A percentile compares a stretch with the other conserved stretches of the same genome.
Evolutionary conservation across 2,888 invertebrate genomes (phyloP).

Genomic region (Oeneis ivallda): DNA sequence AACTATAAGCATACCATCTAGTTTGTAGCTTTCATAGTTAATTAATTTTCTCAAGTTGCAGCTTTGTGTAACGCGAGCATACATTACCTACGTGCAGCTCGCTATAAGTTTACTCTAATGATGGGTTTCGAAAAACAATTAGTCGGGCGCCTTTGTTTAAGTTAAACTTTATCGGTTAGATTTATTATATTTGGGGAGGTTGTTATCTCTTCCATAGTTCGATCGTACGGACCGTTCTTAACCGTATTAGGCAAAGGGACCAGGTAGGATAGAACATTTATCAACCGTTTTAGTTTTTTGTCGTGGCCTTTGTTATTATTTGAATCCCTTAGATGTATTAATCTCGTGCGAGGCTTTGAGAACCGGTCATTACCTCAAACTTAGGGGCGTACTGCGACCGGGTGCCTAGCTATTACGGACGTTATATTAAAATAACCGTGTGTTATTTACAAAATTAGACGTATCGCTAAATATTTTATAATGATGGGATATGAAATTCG

Average conservation of each 20-base stretch:
- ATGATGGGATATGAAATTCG: constrained; percentile 54
- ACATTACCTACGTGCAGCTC: constrained; percentile 41
- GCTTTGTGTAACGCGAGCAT: constrained; percentile 40
- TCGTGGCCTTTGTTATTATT: constrained; percentile 73
- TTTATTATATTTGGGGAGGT: constrained; percentile 77
- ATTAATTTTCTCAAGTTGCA: constrained; percentile 43
- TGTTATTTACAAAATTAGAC: constrained; percentile 78
- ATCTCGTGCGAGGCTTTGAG: constrained; percentile 72
- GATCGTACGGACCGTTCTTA: constrained; percentile 56
- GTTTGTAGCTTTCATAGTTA: constrained; percentile 40
- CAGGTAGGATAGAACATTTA: constrained; percentile 76
- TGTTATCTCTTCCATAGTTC: constrained; percentile 64
- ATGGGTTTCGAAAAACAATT: constrained; percentile 73
- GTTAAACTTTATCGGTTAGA: constrained; percentile 72
- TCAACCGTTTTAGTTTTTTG: constrained; percentile 77
- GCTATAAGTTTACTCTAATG: constrained; percentile 64
- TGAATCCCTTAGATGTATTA: constrained; percentile 77
- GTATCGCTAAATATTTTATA: constrained; percentile 81
- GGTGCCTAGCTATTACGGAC: constrained; percentile 78
- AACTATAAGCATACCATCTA: constrained; percentile 26
- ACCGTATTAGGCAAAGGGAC: constrained; percentile 52
- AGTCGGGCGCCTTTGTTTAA: constrained; percentile 65
- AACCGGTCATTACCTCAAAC: constrained; percentile 78
- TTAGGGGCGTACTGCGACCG: constrained; percentile 77
- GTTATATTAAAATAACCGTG: constrained; percentile 76